phyloP scores from a whole-genome alignment of 92 coral and sea anemone species.

The Zoanthus solanderi region DNA sequence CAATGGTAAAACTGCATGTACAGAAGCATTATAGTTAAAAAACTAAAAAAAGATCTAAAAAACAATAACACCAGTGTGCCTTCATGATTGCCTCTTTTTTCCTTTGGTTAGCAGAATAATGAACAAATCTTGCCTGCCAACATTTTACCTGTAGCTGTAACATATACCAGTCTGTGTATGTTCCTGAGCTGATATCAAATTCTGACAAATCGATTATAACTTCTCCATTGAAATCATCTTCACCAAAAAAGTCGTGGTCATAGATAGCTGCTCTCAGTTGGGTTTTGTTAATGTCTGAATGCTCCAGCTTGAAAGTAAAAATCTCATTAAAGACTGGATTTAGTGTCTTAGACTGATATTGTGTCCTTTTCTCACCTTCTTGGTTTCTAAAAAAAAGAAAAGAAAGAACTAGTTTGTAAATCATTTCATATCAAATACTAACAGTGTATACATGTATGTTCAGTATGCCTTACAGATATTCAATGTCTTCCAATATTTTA shows the following conservation, averaged over 20 bases:
- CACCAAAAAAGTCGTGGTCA: conserved; percentile 98
- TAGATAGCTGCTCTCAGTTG: conserved; percentile 83
- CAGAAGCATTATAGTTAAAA: too few relatives aligned
- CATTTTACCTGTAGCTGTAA: conserved; percentile 88
- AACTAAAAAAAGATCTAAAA: too few relatives aligned
- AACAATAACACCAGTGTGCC: too few relatives aligned
- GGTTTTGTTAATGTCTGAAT: conserved; percentile 68
- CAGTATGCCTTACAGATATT: too few relatives aligned
- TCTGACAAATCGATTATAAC: conserved; percentile 87
- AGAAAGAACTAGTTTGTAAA: too few relatives aligned
- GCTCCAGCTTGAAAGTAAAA: conserved; percentile 86
- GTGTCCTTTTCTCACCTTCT: conserved; percentile 89
- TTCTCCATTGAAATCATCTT: conserved; percentile 97
- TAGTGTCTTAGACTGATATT: conserved; percentile 87
- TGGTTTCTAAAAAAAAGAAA: conserved; percentile 52
- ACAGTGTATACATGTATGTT: too few relatives aligned
- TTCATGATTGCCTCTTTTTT: too few relatives aligned
- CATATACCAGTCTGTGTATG: conserved; percentile 90
- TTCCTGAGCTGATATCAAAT: conserved; percentile 75
- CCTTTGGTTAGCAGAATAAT: too few relatives aligned
- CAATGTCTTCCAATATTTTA: too few relatives aligned
- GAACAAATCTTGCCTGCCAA: too few relatives aligned
- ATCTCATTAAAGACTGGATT: conserved; percentile 96
- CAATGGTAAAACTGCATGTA: too few relatives aligned
- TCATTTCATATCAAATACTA: too few relatives aligned